A percentile compares a stretch with the other conserved stretches of the same genome.
These are phyloP conservation scores for Oreonectes daqikongensis DNA, from an alignment of 2,797 vertebrate species.

Conservation along the genomic window DNA sequence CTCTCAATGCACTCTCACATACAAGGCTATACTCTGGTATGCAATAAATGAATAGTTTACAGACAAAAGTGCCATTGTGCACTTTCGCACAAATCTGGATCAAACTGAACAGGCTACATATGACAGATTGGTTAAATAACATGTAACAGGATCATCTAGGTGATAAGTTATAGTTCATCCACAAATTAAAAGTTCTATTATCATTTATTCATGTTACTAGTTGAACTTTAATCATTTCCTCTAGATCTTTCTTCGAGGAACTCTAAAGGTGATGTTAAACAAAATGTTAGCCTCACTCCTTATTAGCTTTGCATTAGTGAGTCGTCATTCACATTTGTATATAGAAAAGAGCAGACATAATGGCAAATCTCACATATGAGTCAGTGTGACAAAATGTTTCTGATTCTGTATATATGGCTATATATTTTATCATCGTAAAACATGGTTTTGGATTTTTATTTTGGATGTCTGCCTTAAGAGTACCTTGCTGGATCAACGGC, in stretches of 20 bases:
- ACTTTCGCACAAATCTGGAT: neutral
- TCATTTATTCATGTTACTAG: no score
- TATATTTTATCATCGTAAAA: neutral
- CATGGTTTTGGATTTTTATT: slow-evolving; percentile 20
- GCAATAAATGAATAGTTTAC: slow-evolving; percentile 38
- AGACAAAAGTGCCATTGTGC: slow-evolving; percentile 46
- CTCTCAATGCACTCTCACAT: slow-evolving; percentile 34
- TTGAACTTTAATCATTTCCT: no score
- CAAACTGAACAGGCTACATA: neutral
- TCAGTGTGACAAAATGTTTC: no score
- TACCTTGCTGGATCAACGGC: slow-evolving; percentile 9
- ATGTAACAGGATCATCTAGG: neutral
- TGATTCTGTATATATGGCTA: neutral
- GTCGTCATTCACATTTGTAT: no score
- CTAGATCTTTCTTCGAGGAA: no score
- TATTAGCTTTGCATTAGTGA: no score
- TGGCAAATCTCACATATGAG: no score
- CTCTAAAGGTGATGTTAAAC: no score
- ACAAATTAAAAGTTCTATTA: no score
- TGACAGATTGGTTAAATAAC: neutral
- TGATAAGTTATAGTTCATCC: neutral
- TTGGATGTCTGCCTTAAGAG: slow-evolving; percentile 1
- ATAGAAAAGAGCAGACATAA: no score
- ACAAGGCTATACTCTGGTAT: slow-evolving; percentile 16
- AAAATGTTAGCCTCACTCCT: no score